Conservation (phyloP, 1,140 invertebrate genomes). For the Pantala flavescens region DNA sequence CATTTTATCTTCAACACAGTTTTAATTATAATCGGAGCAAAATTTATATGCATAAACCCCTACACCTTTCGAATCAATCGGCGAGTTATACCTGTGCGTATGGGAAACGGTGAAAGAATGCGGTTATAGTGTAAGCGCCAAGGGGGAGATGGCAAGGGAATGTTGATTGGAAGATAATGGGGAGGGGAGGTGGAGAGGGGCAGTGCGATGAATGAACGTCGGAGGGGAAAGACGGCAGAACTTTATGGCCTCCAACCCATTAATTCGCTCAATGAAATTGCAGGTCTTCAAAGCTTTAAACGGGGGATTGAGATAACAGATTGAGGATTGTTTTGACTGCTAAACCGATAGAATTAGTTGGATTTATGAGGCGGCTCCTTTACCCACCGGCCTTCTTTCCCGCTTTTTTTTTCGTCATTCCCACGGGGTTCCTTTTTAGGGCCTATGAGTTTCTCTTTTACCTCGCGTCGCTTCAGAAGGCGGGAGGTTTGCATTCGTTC, state of each 20-base stretch:
- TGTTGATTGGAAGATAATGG: slow-evolving; percentile 1
- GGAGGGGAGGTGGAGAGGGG: neutral
- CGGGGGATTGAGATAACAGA: neutral
- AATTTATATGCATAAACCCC: too few relatives aligned
- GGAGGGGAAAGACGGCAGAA: neutral
- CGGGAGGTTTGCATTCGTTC: too few relatives aligned
- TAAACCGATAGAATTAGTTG: slow-evolving; percentile 10
- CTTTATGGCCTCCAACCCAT: slow-evolving; percentile 4
- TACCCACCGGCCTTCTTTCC: too few relatives aligned
- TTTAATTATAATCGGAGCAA: too few relatives aligned
- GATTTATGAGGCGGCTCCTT: neutral
- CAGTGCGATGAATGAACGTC: neutral
- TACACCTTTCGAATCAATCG: too few relatives aligned
- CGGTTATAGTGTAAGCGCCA: neutral
- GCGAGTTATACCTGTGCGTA: too few relatives aligned
- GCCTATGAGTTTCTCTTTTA: too few relatives aligned
- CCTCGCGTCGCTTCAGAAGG: too few relatives aligned
- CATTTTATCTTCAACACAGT: too few relatives aligned
- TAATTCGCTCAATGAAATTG: slow-evolving; percentile 7
- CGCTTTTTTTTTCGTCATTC: too few relatives aligned
- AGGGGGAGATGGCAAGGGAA: neutral
- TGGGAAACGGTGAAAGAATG: neutral
- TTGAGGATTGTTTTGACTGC: neutral
- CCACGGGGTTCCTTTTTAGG: too few relatives aligned
- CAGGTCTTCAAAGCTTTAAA: neutral